A percentile compares a stretch with the other conserved stretches of the same genome.
Evolutionary conservation across 2,888 invertebrate species (phyloP).

Genomic region (Drosophila mimica): DNA sequence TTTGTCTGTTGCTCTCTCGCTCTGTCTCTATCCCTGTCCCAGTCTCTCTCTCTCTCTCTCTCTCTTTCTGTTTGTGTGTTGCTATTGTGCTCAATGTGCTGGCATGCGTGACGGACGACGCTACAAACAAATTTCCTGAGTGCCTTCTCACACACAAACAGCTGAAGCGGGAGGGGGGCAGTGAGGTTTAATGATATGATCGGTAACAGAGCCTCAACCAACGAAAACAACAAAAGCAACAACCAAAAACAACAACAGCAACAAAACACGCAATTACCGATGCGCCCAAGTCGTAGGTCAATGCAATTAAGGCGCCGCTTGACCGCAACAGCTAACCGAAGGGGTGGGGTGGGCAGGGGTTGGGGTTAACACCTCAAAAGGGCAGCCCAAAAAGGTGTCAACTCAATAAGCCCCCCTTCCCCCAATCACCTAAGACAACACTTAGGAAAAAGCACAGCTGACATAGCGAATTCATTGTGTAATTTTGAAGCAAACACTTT

Average conservation of each 20-base stretch:
- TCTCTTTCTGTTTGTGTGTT: constrained; percentile 17
- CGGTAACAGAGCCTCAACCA: constrained; percentile 50
- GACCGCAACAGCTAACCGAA: constrained; percentile 31
- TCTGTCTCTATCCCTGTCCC: not conserved
- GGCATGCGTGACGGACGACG: constrained; percentile 82
- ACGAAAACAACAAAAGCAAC: constrained; percentile 26
- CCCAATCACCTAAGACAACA: not conserved
- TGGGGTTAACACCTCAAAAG: constrained; percentile 9
- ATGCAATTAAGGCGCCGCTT: constrained; percentile 65
- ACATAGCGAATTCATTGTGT: not conserved
- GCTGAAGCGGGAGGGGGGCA: not conserved
- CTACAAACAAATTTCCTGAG: constrained; percentile 77
- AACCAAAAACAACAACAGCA: constrained; percentile 17
- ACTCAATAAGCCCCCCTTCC: not conserved
- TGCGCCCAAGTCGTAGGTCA: constrained; percentile 58
- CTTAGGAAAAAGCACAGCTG: not conserved
- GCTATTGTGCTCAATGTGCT: constrained; percentile 78
- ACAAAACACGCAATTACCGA: constrained; percentile 57
- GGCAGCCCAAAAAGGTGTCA: constrained; percentile 9
- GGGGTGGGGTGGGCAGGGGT: not conserved
- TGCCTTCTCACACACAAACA: constrained; percentile 46
- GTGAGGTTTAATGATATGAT: constrained; percentile 46
- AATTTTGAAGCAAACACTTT: not conserved
- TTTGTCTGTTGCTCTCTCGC: not conserved
- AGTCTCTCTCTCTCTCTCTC: not conserved